Conservation (phyloP, 2,113 vertebrate genomes). For the Spheniscus mendiculus region DNA sequence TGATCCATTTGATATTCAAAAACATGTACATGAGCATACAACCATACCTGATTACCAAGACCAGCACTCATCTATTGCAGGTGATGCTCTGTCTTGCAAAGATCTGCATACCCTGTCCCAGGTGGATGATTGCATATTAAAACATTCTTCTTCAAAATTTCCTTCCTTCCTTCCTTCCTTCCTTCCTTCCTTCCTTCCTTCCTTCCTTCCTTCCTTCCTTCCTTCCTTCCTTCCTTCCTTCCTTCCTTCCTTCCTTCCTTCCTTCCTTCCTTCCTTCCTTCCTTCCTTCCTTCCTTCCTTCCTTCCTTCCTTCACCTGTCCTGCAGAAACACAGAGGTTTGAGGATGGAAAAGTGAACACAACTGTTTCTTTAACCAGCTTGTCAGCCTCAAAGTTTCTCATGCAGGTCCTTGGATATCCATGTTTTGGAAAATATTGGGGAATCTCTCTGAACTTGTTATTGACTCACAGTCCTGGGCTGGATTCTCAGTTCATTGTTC, state of each 20-base stretch:
- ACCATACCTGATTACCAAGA: neutral
- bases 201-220: neutral
- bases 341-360: neutral
- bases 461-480: neutral
- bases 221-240: no score
- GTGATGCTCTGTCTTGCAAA: neutral
- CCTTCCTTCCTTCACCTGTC: no score
- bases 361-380: neutral
- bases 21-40: neutral
- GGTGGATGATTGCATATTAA: neutral
- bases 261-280: no score
- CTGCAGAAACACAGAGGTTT: neutral
- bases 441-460: neutral
- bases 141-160: neutral
- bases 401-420: neutral
- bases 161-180: neutral
- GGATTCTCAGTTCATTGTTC: neutral
- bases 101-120: neutral
- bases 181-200: neutral
- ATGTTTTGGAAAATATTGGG: neutral
- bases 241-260: no score
- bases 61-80: neutral
- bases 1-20: neutral
- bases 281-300: no score
- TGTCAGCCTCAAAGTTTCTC: neutral